Conservation (phyloP, 23 tunicate species). For the Diplosoma virens region DNA sequence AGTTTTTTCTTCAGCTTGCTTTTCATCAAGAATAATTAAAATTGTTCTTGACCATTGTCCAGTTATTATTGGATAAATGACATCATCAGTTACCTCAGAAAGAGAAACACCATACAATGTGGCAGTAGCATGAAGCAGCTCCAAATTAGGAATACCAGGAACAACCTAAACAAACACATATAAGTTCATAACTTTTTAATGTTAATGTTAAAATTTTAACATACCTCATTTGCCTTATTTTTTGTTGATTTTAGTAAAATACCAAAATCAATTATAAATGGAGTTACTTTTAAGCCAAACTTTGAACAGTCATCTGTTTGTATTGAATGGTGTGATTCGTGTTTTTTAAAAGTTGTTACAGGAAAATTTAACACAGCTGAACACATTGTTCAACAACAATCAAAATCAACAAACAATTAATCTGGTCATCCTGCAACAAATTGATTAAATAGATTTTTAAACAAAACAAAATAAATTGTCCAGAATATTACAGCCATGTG, state of each 20-base stretch:
- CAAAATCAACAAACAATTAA: too few relatives aligned
- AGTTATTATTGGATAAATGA: slow-evolving; percentile 66
- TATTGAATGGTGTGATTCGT: not conserved
- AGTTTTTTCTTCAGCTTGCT: slow-evolving; percentile 36
- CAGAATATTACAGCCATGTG: too few relatives aligned
- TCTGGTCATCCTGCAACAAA: too few relatives aligned
- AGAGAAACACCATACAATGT: slow-evolving; percentile 60
- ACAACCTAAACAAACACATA: slow-evolving; percentile 9
- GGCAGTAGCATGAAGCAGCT: slow-evolving; percentile 73
- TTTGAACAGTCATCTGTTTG: not conserved
- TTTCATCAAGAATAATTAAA: slow-evolving; percentile 46
- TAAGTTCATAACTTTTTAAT: not conserved
- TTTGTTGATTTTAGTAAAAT: slow-evolving; percentile 33
- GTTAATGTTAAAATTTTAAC: not conserved
- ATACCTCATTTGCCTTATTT: slow-evolving; percentile 31
- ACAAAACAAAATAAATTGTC: too few relatives aligned
- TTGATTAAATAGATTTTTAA: too few relatives aligned
- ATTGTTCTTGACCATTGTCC: slow-evolving; percentile 76
- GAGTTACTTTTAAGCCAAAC: slow-evolving; percentile 18
- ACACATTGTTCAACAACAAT: not conserved
- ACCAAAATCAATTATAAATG: slow-evolving; percentile 55
- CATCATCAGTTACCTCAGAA: slow-evolving; percentile 81
- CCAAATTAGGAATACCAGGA: slow-evolving; percentile 51
- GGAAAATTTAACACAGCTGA: slow-evolving; percentile 27
- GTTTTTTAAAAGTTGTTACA: not conserved